Base-by-base conservation (phyloP, 1,140 invertebrate genomes). In the Caenorhabditis briggsae region DNA sequence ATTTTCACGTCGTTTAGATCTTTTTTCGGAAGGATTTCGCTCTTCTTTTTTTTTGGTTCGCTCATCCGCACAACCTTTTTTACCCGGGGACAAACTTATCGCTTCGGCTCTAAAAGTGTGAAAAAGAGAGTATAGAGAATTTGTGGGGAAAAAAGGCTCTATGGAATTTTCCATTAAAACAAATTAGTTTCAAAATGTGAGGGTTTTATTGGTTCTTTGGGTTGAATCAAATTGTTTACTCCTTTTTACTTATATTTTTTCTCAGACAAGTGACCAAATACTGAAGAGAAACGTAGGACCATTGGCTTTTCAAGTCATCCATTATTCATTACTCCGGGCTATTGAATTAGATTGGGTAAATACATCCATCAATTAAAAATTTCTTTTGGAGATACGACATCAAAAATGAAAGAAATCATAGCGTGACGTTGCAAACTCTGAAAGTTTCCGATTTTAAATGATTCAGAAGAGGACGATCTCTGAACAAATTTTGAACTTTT, bases 41-140 rank as follows among this genome's bases (percentile, higher is more conserved):
- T 50, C 70, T 78, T 78, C 41, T 78, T 70, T 70, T 70, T 70
- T 70, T 41, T 65, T 8, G 61, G 56, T n/a, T 41, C 5, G 43
- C 70, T 78, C 70, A 78, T 78, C 70, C 70, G 70, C 70, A 3
- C 33, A 53, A 50, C 43, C 41, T 53, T 78, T 78, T 33, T 33
- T 33, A 33, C 33, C 33, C 33, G 33, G 33, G 33, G 33, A 33
- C 33, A 20, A 78, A 78, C 20, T 50, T 78, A 78, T 78, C 70
- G 48, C 9, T 14, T 23, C 18, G 33, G 33, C 33, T 33, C 33
- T 11, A 33, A 78, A 78, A 78, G 70, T 78, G 70, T 78, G 64
- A 70, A 70, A 23, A n/a, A n/a, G n/a, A 41, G 14, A 23, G n/a
- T 5, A 12, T 20, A n/a, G 56, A 58, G 50, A 58, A 58, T 18